Percentiles rank a stretch among this genome's conserved stretches.
These are phyloP conservation scores for Tylochromis polylepis DNA, from an alignment of 2,113 vertebrate genomes.

Conservation along the genomic window DNA sequence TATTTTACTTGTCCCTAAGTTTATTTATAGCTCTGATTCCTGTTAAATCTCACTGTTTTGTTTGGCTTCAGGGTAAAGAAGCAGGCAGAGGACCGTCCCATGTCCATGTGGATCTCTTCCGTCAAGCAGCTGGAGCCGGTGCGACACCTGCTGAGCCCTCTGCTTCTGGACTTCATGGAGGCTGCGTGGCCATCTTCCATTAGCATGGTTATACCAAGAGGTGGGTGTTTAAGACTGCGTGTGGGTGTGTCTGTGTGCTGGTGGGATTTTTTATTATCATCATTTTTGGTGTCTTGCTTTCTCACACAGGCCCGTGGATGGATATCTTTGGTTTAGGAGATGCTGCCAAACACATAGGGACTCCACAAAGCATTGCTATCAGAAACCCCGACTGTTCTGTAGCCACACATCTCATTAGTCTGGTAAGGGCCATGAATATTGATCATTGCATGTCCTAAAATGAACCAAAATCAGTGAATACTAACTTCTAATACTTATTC, in stretches of 20 bases:
- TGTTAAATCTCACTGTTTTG: not conserved
- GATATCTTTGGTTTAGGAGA: conserved; percentile 82
- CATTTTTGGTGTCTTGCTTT: not conserved
- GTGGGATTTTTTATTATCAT: not conserved
- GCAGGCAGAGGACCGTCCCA: conserved; percentile 85
- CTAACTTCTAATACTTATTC: not conserved
- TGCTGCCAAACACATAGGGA: conserved; percentile 82
- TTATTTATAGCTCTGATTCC: not conserved
- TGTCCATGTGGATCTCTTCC: conserved; percentile 89
- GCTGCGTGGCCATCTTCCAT: conserved; percentile 90
- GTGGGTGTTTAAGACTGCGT: conserved; percentile 40
- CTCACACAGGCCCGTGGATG: conserved; percentile 79
- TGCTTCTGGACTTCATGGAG: conserved; percentile 88
- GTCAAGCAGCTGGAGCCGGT: conserved; percentile 82
- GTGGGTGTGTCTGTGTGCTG: accelerated
- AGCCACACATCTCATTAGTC: conserved; percentile 83
- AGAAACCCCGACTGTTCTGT: conserved; percentile 85
- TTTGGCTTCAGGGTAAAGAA: conserved; percentile 76
- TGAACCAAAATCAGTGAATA: not conserved
- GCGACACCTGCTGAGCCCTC: conserved; percentile 78
- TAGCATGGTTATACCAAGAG: conserved; percentile 85
- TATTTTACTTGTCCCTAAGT: not conserved
- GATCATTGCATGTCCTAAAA: not conserved
- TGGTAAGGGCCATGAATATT: conserved; percentile 61
- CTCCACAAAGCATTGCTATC: conserved; percentile 83